Percentiles rank a stretch among this genome's conserved stretches.
phyloP scores from a whole-genome alignment of 2,113 vertebrate species.

The Pseudopipra pipra region DNA sequence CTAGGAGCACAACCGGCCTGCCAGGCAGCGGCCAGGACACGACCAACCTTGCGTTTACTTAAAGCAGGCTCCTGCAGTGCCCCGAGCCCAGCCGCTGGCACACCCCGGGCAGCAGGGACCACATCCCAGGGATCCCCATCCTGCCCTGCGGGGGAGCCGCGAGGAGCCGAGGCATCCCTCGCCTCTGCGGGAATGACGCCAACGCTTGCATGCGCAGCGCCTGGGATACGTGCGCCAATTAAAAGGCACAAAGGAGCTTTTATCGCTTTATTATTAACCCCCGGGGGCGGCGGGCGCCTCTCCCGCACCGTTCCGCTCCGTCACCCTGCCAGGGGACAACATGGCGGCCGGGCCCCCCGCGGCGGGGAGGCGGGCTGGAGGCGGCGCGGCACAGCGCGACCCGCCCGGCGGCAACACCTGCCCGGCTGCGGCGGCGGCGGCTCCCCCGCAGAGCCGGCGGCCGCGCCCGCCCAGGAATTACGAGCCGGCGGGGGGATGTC shows the following conservation, averaged over 20 bases:
- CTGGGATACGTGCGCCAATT: not conserved
- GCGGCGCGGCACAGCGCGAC: not conserved
- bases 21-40: fast-evolving
- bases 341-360: not conserved
- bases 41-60: fast-evolving
- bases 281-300: not conserved
- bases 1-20: fast-evolving
- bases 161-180: not conserved
- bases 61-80: not conserved
- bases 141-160: not conserved
- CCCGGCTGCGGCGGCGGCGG: not conserved
- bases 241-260: not conserved
- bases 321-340: not conserved
- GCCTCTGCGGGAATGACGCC: not conserved
- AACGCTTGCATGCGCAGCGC: not conserved
- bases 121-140: not conserved
- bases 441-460: not conserved
- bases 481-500: constrained; percentile 78
- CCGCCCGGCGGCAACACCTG: not conserved
- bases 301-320: not conserved
- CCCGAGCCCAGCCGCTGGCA: fast-evolving
- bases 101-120: not conserved
- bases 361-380: not conserved
- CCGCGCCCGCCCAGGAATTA: constrained; percentile 77
- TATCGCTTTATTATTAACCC: not conserved